These are phyloP conservation scores for Xenentodon cancila DNA, from an alignment of 2,797 vertebrate genomes.

Conservation along the genomic window DNA sequence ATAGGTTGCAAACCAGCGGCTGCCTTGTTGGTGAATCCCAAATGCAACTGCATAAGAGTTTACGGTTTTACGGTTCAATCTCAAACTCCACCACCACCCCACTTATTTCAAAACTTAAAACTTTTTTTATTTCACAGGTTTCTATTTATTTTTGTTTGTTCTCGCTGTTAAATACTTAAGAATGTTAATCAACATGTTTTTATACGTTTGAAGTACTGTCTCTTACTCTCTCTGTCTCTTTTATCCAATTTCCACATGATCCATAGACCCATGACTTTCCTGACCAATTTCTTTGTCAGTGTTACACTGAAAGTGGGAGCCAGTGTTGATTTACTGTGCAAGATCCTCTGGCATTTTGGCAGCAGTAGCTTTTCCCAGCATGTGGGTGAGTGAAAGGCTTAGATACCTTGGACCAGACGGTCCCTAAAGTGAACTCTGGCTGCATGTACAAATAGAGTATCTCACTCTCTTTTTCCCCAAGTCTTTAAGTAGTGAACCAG, in stretches of 20 bases:
- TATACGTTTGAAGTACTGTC: too few relatives aligned
- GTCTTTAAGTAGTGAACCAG: slow-evolving; percentile 29
- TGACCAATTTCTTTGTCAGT: neutral
- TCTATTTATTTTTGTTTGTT: too few relatives aligned
- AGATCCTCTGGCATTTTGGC: slow-evolving; percentile 29
- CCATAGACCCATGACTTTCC: neutral
- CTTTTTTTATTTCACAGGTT: too few relatives aligned
- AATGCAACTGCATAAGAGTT: too few relatives aligned
- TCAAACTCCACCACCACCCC: too few relatives aligned
- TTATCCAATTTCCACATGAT: neutral
- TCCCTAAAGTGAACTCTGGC: neutral
- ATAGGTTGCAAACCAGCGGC: too few relatives aligned
- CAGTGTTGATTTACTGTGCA: slow-evolving; percentile 18
- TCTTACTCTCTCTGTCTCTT: neutral
- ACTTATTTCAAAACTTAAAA: too few relatives aligned
- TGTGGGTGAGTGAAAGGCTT: slow-evolving; percentile 28
- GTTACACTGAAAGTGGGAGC: neutral
- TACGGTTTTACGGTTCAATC: too few relatives aligned
- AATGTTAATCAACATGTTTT: too few relatives aligned
- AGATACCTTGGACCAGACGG: slow-evolving; percentile 6
- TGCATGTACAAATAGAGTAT: slow-evolving; percentile 4
- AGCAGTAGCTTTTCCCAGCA: slow-evolving; percentile 29
- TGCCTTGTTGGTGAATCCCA: too few relatives aligned
- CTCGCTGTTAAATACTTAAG: too few relatives aligned
- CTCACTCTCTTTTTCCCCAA: neutral